These are phyloP conservation scores for Nomada fucata DNA, from an alignment of 2,888 invertebrate genomes.

Conservation along the genomic window DNA sequence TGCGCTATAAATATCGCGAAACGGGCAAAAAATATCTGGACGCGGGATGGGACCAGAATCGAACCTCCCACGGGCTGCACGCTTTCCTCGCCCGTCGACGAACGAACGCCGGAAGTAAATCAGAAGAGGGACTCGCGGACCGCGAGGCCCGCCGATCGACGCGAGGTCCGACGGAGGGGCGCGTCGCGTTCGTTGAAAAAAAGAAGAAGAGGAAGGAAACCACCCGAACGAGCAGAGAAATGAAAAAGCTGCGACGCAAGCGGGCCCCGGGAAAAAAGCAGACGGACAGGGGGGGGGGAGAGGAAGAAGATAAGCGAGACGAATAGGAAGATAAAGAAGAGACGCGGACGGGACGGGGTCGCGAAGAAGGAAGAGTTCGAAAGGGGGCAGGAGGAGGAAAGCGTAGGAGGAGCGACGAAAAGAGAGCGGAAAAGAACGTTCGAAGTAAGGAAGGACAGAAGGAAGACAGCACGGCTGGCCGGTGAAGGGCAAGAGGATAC, in stretches of 20 bases:
- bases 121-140: neutral
- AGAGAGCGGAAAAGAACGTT: constrained; percentile 21
- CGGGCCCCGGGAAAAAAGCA: neutral
- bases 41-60: constrained; percentile 4
- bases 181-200: constrained; percentile 1
- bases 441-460: constrained; percentile 47
- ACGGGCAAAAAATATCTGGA: constrained; percentile 31
- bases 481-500: constrained; percentile 28
- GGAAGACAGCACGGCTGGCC: constrained; percentile 46
- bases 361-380: neutral
- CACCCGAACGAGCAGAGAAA: neutral
- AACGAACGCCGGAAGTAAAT: constrained; percentile 52
- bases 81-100: constrained; percentile 1
- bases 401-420: constrained; percentile 44
- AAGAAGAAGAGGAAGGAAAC: constrained; percentile 26
- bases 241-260: too few relatives aligned
- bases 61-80: constrained; percentile 27
- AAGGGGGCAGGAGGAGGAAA: constrained; percentile 26
- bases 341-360: too few relatives aligned
- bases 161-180: constrained; percentile 31
- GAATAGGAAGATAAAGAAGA: neutral
- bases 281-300: too few relatives aligned
- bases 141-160: constrained; percentile 19
- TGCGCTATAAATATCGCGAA: constrained; percentile 41
- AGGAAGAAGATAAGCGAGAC: neutral